A percentile compares a stretch with the other conserved stretches of the same genome.
phyloP scores from a whole-genome alignment of 1,140 invertebrate genomes.

The Mercenaria mercenaria region DNA sequence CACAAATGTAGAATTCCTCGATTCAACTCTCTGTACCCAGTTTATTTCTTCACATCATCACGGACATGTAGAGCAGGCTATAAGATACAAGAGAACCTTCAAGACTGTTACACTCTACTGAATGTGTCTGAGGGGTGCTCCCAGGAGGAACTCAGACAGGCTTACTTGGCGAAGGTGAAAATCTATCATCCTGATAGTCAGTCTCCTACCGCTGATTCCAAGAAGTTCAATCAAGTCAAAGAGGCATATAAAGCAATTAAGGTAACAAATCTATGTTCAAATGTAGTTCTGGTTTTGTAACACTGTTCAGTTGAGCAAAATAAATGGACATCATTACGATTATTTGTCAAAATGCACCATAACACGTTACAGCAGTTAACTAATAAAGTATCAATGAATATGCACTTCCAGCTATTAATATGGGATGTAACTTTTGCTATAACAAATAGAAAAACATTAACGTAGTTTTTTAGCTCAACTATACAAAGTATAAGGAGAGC shows the following conservation, averaged over 20 bases:
- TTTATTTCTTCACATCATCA: neutral
- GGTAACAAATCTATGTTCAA: slow-evolving; percentile 56
- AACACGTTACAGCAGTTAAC: neutral
- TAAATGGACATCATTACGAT: neutral
- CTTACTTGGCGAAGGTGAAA: slow-evolving; percentile 92
- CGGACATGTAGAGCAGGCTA: neutral
- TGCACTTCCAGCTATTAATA: too few species aligned
- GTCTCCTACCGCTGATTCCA: slow-evolving; percentile 88
- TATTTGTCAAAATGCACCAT: neutral
- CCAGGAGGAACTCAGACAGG: slow-evolving; percentile 90
- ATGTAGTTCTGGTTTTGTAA: neutral
- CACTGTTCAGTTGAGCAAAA: neutral
- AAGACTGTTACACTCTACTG: slow-evolving; percentile 84
- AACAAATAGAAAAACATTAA: too few species aligned
- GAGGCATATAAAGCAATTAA: slow-evolving; percentile 87
- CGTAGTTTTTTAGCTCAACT: too few species aligned
- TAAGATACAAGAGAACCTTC: slow-evolving; percentile 49
- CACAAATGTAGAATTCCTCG: neutral
- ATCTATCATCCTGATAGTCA: slow-evolving; percentile 94
- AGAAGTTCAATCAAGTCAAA: slow-evolving; percentile 91
- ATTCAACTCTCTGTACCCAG: neutral
- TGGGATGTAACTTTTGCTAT: too few species aligned
- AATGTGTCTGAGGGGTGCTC: slow-evolving; percentile 90
- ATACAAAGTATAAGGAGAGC: too few species aligned
- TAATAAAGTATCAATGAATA: too few species aligned